These are phyloP conservation scores for Caenorhabditis sp. DNA, from an alignment of 2,888 invertebrate genomes.

Conservation along the genomic window DNA sequence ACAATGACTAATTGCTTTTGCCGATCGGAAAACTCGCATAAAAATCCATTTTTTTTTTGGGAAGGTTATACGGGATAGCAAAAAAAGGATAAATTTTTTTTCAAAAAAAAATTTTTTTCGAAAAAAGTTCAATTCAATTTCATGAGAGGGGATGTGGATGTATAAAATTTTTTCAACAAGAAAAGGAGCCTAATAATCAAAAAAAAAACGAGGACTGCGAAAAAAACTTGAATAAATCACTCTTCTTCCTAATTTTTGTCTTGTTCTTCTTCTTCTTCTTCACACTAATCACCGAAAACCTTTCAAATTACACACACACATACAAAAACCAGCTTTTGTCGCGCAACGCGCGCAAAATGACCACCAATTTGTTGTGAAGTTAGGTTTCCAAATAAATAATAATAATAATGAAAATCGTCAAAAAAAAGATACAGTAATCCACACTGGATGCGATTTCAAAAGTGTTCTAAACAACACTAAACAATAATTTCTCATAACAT, in stretches of 20 bases:
- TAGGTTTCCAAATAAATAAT: background rate
- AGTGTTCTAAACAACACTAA: background rate
- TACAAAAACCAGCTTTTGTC: background rate
- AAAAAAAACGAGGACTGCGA: too few species aligned
- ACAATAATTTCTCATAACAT: too few species aligned
- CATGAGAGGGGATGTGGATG: background rate
- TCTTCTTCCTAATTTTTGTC: background rate
- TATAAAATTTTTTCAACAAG: background rate
- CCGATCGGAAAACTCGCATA: background rate
- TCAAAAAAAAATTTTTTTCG: background rate
- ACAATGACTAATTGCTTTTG: slow-evolving; percentile 1
- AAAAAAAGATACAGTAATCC: background rate
- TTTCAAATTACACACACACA: background rate
- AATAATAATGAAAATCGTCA: background rate
- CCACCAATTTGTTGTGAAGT: background rate
- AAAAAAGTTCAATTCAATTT: slow-evolving; percentile 1
- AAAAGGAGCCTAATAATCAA: background rate
- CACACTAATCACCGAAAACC: slow-evolving; percentile 1
- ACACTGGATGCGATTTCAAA: background rate
- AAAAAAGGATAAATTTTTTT: background rate
- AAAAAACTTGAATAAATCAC: background rate
- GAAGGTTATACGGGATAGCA: background rate
- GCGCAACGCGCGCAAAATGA: background rate
- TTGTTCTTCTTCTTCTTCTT: background rate
- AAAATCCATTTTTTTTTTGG: background rate